Evolutionary conservation across 2,113 vertebrate genomes (phyloP).

Genomic region (Trochalopteron elliotii): DNA sequence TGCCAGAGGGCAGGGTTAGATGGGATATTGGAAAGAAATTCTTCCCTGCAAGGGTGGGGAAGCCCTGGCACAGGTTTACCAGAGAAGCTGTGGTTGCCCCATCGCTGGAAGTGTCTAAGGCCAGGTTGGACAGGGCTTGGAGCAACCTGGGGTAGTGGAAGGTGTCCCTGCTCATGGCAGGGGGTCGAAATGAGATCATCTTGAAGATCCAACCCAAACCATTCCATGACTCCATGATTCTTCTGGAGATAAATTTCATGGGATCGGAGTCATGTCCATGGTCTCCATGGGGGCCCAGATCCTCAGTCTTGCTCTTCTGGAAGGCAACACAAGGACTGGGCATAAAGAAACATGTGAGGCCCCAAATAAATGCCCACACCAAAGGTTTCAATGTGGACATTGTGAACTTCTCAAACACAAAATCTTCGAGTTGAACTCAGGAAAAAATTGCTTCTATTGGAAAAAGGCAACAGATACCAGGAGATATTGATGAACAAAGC

Average conservation of each 20-base stretch:
- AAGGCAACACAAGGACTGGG: neutral
- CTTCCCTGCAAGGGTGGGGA: accelerated
- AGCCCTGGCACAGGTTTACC: accelerated
- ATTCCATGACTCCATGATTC: neutral
- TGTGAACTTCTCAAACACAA: accelerated
- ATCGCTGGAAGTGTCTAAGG: neutral
- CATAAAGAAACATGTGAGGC: accelerated
- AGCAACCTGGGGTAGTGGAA: neutral
- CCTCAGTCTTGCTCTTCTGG: neutral
- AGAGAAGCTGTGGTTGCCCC: neutral
- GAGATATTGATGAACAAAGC: neutral
- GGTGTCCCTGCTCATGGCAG: neutral
- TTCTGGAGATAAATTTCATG: neutral
- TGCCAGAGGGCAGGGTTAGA: neutral
- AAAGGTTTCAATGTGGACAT: neutral
- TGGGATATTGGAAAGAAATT: neutral
- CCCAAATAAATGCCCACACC: accelerated
- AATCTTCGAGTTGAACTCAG: accelerated
- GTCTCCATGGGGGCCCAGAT: neutral
- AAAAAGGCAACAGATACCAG: neutral
- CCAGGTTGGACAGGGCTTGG: neutral
- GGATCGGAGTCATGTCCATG: neutral
- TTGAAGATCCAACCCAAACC: neutral
- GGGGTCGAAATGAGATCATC: neutral
- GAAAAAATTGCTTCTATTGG: neutral